phyloP scores from a whole-genome alignment of 2,888 invertebrate species.

The Dolichopus griseipennis region DNA sequence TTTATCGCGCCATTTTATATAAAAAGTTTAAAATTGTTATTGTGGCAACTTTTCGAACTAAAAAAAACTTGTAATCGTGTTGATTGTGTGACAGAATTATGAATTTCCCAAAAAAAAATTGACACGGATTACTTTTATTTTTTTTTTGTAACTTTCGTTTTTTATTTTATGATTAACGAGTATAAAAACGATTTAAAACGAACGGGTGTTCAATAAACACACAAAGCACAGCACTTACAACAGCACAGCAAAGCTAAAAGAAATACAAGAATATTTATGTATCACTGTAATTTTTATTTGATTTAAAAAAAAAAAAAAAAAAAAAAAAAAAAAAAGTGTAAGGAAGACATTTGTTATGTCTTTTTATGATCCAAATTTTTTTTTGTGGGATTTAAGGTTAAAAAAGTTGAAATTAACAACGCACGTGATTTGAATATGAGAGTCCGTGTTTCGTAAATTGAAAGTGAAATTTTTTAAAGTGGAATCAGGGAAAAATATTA shows the following conservation, averaged over 20 bases:
- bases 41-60: not conserved
- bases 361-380: not conserved
- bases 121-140: no score
- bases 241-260: not conserved
- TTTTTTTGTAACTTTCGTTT: not conserved
- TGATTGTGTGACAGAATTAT: not conserved
- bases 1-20: not conserved
- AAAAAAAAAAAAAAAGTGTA: no score
- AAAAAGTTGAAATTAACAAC: not conserved
- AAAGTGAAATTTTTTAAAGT: not conserved
- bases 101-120: not conserved
- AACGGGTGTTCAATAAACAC: not conserved
- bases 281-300: not conserved
- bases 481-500: no score
- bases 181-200: not conserved
- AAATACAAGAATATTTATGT: not conserved
- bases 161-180: not conserved
- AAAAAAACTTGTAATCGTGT: not conserved
- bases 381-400: not conserved
- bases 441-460: not conserved
- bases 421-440: constrained; percentile 3
- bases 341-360: not conserved
- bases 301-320: no score
- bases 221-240: not conserved
- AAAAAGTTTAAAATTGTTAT: not conserved